Conservation (phyloP, 2,113 vertebrate species). For the Microtus pennsylvanicus region DNA sequence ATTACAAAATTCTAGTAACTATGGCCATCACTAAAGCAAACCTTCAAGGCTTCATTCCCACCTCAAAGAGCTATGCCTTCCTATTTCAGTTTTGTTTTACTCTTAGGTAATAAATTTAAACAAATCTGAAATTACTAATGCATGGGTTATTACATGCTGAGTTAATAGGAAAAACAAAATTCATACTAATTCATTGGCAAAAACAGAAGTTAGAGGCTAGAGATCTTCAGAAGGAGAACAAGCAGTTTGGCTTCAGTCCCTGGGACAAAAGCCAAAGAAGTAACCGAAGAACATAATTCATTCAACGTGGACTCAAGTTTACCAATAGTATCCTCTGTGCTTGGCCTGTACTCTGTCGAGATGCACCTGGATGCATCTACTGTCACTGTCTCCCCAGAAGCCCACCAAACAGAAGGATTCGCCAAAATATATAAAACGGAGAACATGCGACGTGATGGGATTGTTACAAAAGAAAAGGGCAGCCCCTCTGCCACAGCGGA, state of each 20-base stretch:
- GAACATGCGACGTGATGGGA: background rate
- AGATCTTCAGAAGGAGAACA: background rate
- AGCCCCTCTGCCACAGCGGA: background rate
- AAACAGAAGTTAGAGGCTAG: slow-evolving; percentile 45
- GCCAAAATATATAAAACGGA: background rate
- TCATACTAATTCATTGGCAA: background rate
- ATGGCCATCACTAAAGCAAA: background rate
- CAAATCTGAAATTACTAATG: background rate
- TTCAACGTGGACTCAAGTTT: background rate
- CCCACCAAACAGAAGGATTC: background rate
- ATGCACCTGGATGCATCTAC: background rate
- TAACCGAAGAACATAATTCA: background rate
- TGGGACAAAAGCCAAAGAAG: background rate
- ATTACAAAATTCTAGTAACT: slow-evolving; percentile 29
- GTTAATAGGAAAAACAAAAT: slow-evolving; percentile 28
- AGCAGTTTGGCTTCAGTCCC: background rate
- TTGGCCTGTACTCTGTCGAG: background rate
- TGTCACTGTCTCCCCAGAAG: background rate
- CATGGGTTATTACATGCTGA: background rate
- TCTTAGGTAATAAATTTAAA: background rate
- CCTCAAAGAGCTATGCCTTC: background rate
- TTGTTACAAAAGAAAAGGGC: background rate
- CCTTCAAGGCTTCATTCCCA: background rate
- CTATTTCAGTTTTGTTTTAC: slow-evolving; percentile 33
- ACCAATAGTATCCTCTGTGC: background rate